Conservation (phyloP, 1,140 invertebrate genomes). For the Eulimnadia texana region DNA sequence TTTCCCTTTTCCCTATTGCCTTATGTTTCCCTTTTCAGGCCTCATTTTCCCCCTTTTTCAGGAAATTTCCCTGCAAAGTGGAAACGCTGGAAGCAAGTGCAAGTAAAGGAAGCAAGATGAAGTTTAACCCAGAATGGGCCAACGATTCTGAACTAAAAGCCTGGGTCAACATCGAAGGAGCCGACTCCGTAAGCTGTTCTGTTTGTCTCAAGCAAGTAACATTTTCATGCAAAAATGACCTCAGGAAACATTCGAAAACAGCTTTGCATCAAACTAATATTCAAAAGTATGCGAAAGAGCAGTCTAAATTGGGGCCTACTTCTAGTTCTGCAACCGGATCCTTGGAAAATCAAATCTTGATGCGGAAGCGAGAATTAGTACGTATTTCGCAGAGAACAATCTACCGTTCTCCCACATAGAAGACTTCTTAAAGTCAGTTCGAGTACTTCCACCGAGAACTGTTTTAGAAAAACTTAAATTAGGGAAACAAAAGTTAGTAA, state of each 20-base stretch:
- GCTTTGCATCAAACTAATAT: neutral
- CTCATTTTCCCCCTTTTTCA: no score
- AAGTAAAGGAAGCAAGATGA: no score
- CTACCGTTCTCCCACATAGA: conserved; percentile 3
- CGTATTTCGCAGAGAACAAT: conserved; percentile 1
- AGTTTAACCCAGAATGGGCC: no score
- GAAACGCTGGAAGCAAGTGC: no score
- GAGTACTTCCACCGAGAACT: neutral
- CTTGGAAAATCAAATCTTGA: neutral
- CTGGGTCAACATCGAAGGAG: no score
- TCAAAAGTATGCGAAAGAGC: neutral
- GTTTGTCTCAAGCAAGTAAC: no score
- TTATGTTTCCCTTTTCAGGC: no score
- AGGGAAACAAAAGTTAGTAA: neutral
- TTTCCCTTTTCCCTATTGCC: no score
- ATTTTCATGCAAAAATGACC: no score
- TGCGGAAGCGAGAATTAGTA: neutral
- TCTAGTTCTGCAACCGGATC: neutral
- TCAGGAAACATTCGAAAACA: neutral
- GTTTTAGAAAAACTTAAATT: conserved; percentile 1
- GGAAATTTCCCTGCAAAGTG: no score
- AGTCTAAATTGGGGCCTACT: neutral
- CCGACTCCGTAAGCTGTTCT: no score
- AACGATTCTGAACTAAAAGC: no score
- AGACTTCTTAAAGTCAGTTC: neutral